phyloP scores from a whole-genome alignment of 2,797 vertebrate species.

The Parotocinclus haroldoi region DNA sequence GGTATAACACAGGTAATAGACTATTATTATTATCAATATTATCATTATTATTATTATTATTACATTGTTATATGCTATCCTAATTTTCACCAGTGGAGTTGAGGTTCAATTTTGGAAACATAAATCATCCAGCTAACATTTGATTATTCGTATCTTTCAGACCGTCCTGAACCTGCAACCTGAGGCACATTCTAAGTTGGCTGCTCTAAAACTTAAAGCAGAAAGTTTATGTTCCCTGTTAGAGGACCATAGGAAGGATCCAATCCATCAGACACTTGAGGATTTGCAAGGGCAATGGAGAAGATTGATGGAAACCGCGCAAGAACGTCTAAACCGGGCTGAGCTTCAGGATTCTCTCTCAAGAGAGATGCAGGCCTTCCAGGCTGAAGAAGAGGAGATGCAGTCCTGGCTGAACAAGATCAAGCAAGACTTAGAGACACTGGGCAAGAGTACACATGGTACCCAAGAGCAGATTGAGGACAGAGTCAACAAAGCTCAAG shows the following conservation, averaged over 20 bases:
- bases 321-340: constrained; percentile 51
- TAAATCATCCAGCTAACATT: too few species aligned
- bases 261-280: constrained; percentile 51
- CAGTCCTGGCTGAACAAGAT: constrained; percentile 71
- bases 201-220: constrained; percentile 57
- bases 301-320: constrained; percentile 45
- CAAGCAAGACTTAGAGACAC: constrained; percentile 60
- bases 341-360: constrained; percentile 54
- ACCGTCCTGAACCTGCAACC: constrained; percentile 68
- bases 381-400: constrained; percentile 60
- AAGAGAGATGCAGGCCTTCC: constrained; percentile 58
- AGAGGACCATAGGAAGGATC: constrained; percentile 50
- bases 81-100: too few species aligned
- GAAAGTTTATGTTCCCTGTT: constrained; percentile 59
- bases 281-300: constrained; percentile 60
- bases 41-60: too few species aligned
- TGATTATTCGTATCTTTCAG: constrained; percentile 56
- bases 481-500: constrained; percentile 72
- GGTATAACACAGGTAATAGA: constrained; percentile 55
- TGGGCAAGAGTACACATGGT: constrained; percentile 52
- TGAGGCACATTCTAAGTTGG: constrained; percentile 70
- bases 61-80: too few species aligned
- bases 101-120: too few species aligned
- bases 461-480: constrained; percentile 56
- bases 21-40: not conserved